These are phyloP conservation scores for Pardalotus punctatus DNA, from an alignment of 2,113 vertebrate genomes.

Conservation along the genomic window DNA sequence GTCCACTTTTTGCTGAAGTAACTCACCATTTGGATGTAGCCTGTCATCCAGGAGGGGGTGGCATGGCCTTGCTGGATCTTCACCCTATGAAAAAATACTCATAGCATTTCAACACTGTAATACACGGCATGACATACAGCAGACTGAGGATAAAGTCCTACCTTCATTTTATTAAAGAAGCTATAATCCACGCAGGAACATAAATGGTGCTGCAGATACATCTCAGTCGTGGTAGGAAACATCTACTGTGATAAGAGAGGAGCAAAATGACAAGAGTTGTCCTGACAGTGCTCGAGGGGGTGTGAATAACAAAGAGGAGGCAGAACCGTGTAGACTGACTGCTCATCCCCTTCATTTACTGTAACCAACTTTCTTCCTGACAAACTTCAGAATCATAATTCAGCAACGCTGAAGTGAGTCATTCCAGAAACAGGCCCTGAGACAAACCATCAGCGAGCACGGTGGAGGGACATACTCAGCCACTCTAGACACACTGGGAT, in stretches of 20 bases:
- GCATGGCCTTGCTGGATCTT: neutral
- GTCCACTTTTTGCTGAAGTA: neutral
- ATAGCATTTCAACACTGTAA: neutral
- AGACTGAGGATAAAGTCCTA: neutral
- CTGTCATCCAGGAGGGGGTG: neutral
- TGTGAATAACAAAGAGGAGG: neutral
- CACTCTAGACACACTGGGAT: neutral
- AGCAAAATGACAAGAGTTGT: neutral
- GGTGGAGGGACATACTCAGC: neutral
- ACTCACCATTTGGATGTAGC: neutral
- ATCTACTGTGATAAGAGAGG: neutral
- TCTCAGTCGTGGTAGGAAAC: neutral
- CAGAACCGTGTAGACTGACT: neutral
- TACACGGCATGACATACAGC: neutral
- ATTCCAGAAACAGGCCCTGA: neutral
- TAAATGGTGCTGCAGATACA: neutral
- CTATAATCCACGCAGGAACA: neutral
- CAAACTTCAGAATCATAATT: neutral
- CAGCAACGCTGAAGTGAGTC: neutral
- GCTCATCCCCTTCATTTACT: neutral
- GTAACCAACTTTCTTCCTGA: neutral
- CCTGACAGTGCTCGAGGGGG: neutral
- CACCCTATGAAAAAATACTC: neutral
- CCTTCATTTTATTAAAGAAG: neutral
- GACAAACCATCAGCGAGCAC: neutral